Percentiles rank a stretch among this genome's conserved stretches.
Evolutionary conservation across 2,113 vertebrate genomes (phyloP).

Genomic region (Saguinus imperator): DNA sequence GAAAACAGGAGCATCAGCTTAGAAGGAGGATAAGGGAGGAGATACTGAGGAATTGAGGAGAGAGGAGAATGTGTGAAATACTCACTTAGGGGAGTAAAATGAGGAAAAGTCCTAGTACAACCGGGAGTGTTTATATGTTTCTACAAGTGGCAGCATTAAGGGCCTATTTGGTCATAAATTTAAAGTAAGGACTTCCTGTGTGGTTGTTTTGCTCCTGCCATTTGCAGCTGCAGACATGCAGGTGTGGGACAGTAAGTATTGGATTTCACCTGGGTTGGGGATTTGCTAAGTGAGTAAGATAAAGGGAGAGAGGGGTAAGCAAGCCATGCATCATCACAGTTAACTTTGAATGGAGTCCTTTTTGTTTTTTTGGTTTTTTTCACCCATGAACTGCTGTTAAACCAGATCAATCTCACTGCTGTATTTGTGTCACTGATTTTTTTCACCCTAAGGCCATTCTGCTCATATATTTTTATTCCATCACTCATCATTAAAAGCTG

Average conservation of each 20-base stretch:
- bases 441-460: background rate
- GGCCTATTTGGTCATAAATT: background rate
- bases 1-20: background rate
- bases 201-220: background rate
- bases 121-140: background rate
- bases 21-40: background rate
- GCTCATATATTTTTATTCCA: background rate
- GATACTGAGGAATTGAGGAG: background rate
- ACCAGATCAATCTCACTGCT: background rate
- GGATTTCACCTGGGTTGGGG: background rate
- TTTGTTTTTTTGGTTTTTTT: background rate
- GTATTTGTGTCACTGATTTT: background rate
- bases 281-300: background rate
- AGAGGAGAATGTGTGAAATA: background rate
- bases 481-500: background rate
- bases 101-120: no score
- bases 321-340: background rate
- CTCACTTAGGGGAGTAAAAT: background rate
- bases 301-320: background rate
- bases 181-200: background rate
- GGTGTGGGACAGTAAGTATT: background rate
- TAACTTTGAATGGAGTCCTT: background rate
- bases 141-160: background rate
- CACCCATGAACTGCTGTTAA: background rate
- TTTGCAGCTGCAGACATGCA: background rate